phyloP scores from a whole-genome alignment of 2,113 vertebrate species.

The cattle (Bos taurus) region DNA sequence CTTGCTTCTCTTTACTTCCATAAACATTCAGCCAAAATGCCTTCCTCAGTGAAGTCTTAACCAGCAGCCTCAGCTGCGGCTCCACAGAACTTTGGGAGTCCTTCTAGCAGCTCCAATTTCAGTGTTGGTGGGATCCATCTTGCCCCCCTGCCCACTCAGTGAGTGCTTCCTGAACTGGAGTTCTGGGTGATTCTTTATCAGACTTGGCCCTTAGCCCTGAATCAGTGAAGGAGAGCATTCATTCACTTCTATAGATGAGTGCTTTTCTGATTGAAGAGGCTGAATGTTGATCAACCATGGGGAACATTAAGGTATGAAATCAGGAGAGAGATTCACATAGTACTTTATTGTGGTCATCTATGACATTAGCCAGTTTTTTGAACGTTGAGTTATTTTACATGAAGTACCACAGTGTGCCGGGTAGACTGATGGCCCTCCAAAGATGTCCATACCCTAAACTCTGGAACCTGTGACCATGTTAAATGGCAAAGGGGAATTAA shows the following conservation, averaged over 20 bases:
- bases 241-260: background rate
- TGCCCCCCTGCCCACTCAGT: background rate
- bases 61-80: background rate
- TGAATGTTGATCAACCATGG: background rate
- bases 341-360: background rate
- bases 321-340: background rate
- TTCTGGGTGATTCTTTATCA: background rate
- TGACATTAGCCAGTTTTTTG: background rate
- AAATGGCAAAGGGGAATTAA: background rate
- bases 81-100: background rate
- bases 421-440: background rate
- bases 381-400: background rate
- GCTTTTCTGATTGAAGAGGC: background rate
- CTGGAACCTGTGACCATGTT: background rate
- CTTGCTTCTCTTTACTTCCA: background rate
- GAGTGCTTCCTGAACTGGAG: background rate
- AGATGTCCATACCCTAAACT: background rate
- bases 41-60: background rate
- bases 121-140: background rate
- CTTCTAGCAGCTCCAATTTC: background rate
- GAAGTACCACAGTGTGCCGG: background rate
- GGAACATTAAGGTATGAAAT: background rate
- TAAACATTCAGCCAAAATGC: background rate
- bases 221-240: background rate
- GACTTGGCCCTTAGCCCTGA: background rate